A percentile compares a stretch with the other conserved stretches of the same genome.
phyloP scores from a whole-genome alignment of 2,113 vertebrate genomes.

The Hemiprocne comata region DNA sequence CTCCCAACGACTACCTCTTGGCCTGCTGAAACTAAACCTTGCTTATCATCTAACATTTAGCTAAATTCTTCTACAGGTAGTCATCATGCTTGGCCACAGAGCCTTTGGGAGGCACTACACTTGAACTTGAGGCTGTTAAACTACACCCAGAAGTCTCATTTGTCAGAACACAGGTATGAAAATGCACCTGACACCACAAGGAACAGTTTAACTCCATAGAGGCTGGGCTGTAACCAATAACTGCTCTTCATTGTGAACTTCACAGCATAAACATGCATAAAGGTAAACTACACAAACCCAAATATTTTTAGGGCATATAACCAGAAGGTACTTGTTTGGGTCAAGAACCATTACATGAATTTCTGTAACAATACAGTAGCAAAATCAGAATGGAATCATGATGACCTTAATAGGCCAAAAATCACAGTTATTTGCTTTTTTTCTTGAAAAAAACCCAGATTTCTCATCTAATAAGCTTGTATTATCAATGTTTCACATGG shows the following conservation, averaged over 20 bases:
- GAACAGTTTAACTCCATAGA: background rate
- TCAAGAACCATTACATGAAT: background rate
- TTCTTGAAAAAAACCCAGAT: background rate
- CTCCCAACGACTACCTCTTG: background rate
- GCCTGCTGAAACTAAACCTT: background rate
- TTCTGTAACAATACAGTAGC: background rate
- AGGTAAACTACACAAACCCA: background rate
- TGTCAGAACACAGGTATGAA: background rate
- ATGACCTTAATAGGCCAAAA: background rate
- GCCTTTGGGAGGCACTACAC: background rate
- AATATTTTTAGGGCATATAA: background rate
- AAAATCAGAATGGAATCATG: background rate
- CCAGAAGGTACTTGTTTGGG: background rate
- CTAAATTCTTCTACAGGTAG: background rate
- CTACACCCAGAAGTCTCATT: background rate
- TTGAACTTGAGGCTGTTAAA: background rate
- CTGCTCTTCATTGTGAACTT: background rate
- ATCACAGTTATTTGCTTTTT: background rate
- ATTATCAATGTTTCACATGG: background rate
- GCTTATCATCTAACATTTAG: background rate
- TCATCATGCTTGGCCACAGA: background rate
- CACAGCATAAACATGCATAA: background rate
- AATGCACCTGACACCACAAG: background rate
- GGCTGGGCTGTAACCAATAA: background rate
- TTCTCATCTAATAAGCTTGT: background rate